Percentiles rank a stretch among this genome's conserved stretches.
phyloP scores from a whole-genome alignment of 2,888 invertebrate genomes.

The Harpagoxenus sublaevis region DNA sequence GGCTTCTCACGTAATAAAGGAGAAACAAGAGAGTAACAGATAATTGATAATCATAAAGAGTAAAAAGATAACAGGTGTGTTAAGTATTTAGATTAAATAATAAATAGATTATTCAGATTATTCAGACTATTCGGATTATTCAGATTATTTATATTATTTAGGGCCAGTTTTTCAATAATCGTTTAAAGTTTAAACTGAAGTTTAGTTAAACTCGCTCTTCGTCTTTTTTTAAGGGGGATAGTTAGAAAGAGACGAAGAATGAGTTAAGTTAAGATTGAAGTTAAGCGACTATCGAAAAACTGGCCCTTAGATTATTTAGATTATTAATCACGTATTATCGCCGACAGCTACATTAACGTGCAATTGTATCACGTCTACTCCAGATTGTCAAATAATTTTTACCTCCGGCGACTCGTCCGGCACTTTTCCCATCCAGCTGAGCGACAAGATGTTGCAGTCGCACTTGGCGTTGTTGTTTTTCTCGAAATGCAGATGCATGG shows the following conservation, averaged over 20 bases:
- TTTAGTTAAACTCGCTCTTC: no score
- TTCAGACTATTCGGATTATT: no score
- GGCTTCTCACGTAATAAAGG: background rate
- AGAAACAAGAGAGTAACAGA: background rate
- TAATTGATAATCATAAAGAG: background rate
- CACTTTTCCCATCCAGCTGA: conserved; percentile 99
- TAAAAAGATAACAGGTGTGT: background rate
- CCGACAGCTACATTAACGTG: background rate
- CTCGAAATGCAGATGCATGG: conserved; percentile 98
- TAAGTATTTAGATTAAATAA: background rate
- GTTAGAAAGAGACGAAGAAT: no score
- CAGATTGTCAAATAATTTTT: conserved; percentile 75
- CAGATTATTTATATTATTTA: no score
- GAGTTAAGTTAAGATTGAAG: no score
- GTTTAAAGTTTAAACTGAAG: no score
- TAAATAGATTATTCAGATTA: no score
- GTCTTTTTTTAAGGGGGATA: no score
- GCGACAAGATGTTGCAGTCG: conserved; percentile 97
- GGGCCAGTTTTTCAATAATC: no score
- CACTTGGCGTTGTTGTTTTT: conserved; percentile 97
- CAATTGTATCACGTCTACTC: background rate
- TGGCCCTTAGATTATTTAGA: no score
- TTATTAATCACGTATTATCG: background rate
- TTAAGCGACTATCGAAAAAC: no score
- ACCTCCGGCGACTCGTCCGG: conserved; percentile 98